Evolutionary conservation across 2,797 vertebrate genomes (phyloP), one percentile per base, ranked within the genome.

Genomic region (Dicrostonyx torquatus): DNA sequence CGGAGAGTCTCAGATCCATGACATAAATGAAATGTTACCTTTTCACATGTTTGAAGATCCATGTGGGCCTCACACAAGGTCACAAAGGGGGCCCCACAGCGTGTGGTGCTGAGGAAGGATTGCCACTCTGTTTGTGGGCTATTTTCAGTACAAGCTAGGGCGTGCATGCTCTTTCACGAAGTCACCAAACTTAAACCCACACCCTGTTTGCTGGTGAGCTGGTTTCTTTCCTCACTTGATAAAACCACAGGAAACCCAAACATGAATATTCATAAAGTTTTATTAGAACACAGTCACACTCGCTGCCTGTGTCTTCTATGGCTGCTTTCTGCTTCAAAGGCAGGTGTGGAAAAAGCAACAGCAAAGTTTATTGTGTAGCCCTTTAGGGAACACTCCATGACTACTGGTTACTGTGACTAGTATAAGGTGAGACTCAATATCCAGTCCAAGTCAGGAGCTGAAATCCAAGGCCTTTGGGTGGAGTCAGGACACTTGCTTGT

Each of bases 1-100:
- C 82, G 45, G 1, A 4, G 0, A 1, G 90, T 92, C 93, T 92
- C 95, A 94, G 93, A 96, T 92, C 96, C n/a, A 2, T 29, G n/a
- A 79, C 79, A 89, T 96, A 96, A 97, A 97, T 97, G 91, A 97
- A 97, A 97, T 94, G 96, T 88, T 96, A 85, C 94, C 93, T 96
- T 93, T 95, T 95, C 93, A 85, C 66, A 1, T 34, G 78, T 93
- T 90, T 64, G 68, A 1, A 31, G 83, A 64, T n/a, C 78, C 48
- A 97, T 95, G 93, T 89, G 86, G 43, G 50, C 92, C 86, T 66
- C 91, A 70, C 95, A 75, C 94, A 84, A 83, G 91, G 84, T 94
- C 78, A 0, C 72, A 37, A 43, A 62, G 87, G 37, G 72, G 29
- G 84, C 37, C 72, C 43, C 0, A 87, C 73, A 34, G 86, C 12